A percentile compares a stretch with the other conserved stretches of the same genome.
These are phyloP conservation scores for Eurytoma adleriae DNA, from an alignment of 2,888 invertebrate genomes.

Conservation along the genomic window DNA sequence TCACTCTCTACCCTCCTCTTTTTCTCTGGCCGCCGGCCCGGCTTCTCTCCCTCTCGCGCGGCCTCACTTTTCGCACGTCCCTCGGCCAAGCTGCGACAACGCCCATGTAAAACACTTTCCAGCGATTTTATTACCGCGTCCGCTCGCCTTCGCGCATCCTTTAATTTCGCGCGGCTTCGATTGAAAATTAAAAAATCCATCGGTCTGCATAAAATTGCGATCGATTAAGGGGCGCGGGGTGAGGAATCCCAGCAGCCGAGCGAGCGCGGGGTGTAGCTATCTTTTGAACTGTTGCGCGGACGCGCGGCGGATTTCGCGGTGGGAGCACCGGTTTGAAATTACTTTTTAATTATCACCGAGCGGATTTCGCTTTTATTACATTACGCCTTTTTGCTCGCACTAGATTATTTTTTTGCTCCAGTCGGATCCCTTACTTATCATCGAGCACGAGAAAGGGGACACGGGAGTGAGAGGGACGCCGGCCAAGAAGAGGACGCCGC, in stretches of 20 bases:
- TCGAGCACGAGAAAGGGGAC: constrained; percentile 25
- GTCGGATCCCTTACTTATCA: constrained; percentile 53
- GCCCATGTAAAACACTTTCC: constrained; percentile 72
- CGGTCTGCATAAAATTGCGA: too few species aligned
- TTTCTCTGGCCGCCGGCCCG: too few species aligned
- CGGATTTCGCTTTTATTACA: constrained; percentile 57
- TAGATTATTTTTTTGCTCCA: constrained; percentile 30
- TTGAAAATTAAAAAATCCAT: too few species aligned
- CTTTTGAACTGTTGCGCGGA: constrained; percentile 46
- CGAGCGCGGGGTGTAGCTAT: neutral
- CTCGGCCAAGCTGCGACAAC: constrained; percentile 32
- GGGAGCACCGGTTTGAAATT: constrained; percentile 51
- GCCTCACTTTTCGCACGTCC: constrained; percentile 45
- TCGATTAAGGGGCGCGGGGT: too few species aligned
- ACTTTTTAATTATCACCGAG: constrained; percentile 59
- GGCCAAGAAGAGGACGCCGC: constrained; percentile 22
- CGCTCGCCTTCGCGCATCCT: constrained; percentile 21
- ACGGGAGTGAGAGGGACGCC: constrained; percentile 5
- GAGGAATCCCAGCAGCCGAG: neutral
- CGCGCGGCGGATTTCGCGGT: constrained; percentile 46
- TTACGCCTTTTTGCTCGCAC: constrained; percentile 42
- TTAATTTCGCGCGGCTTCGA: constrained; percentile 1
- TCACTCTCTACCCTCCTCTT: too few species aligned
- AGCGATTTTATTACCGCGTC: constrained; percentile 70
- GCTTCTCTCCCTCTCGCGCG: constrained; percentile 52